Base-by-base conservation (phyloP, 2,888 invertebrate species). In the Drosophila heteroneura region DNA sequence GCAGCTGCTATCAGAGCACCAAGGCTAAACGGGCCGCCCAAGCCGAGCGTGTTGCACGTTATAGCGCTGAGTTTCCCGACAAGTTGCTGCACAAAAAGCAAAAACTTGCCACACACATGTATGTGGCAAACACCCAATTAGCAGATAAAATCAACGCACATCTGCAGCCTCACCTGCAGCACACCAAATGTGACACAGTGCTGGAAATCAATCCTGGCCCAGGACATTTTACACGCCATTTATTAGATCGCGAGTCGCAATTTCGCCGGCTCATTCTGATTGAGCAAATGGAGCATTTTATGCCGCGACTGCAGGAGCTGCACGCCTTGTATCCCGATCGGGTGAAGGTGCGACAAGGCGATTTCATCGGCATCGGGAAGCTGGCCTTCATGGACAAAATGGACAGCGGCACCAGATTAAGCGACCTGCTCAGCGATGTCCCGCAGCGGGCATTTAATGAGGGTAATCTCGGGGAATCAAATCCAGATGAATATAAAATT, bases 151-250 rank as follows among this genome's bases (percentile, higher is more conserved):
- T 93, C 26, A 84, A 83, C 4, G 52, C 88, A 28, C 69, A 85
- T 2, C 49, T 93, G 7, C 83, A 82, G 28, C 90, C 91, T 1
- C 84, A 90, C 64, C 62, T 92, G 7, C 60, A 74, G 7, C 57
- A 75, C 9, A 73, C 78, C 26, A 53, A 67, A 16, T 85, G 88
- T 51, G 83, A 91, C 22, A 89, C 90, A 0, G 78, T 92, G 5
- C 33, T 96, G n/a, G 97, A 97, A 94, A 94, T 96, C 0, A 96
- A 96, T 93, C 96, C 97, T 1, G 97, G 97, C 0, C 93, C 95
- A 51, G 96, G 97, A 0, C 92, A 95, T 28, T 92, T 97, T 58
- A 95, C 96, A 3, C 76, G 85, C 0, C 92, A 94, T 77, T 94
- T 95, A 80, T 90, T 97, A 39, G 91, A 96, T 6, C 89, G 94